Percentiles rank a stretch among this genome's conserved stretches.
Evolutionary conservation across 2,797 vertebrate species (phyloP).

Genomic region (Anomalospiza imberbis): DNA sequence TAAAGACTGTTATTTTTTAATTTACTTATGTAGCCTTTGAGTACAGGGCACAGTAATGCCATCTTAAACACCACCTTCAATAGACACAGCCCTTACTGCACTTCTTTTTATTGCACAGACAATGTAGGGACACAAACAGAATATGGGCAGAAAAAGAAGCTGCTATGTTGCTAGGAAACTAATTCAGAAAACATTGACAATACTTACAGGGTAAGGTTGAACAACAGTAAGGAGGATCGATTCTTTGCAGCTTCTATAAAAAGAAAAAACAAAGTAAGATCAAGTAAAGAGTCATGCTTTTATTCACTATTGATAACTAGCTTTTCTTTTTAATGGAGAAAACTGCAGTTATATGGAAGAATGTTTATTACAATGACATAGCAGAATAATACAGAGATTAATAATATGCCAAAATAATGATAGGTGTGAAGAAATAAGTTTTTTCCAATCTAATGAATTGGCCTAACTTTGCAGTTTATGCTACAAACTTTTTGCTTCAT

Average conservation of each 20-base stretch:
- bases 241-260: slow-evolving; percentile 95
- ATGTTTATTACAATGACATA: slow-evolving; percentile 18
- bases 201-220: slow-evolving; percentile 96
- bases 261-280: slow-evolving; percentile 47
- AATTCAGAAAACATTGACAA: slow-evolving; percentile 12
- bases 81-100: background rate
- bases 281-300: slow-evolving; percentile 26
- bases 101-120: slow-evolving; percentile 21
- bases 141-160: background rate
- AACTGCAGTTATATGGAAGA: background rate
- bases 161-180: slow-evolving; percentile 55
- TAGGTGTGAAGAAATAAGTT: background rate
- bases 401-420: background rate
- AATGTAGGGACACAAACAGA: background rate
- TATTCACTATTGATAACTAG: background rate
- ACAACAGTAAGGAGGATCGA: slow-evolving; percentile 94
- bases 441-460: background rate
- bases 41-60: background rate
- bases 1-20: background rate
- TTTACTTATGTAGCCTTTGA: background rate
- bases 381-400: background rate
- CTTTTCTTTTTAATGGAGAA: slow-evolving; percentile 15
- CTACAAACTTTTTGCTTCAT: background rate
- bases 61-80: background rate
- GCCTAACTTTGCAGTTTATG: background rate